Evolutionary conservation across 1,140 invertebrate species (phyloP), one percentile per base, ranked within the genome.

Genomic region (Nomia melanderi): DNA sequence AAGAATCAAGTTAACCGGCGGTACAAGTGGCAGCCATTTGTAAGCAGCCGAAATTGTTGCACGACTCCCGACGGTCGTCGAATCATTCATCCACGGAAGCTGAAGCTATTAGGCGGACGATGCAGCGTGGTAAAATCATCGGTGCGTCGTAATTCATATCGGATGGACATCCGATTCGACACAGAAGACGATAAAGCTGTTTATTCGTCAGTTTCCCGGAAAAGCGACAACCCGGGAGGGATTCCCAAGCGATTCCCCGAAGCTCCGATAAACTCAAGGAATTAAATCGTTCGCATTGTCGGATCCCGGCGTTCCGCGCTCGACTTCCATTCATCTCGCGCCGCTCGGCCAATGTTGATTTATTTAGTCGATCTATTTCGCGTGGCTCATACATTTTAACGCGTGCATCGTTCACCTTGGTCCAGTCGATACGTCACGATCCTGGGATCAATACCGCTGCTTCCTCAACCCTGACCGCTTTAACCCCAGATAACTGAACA

Each of bases 341-440:
- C 41, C 47, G 31, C 29, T 85, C 53, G 36, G 77, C 80, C 87
- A 88, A 90, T 88, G 88, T 88, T 86, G 89, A 90, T 90, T 89
- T 87, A 88, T 89, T 90, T 88, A 84, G 82, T 78, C 82, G 83
- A 77, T 54, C 71, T 78, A 66, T 75, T 75, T 75, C 73, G 64
- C 73, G 29, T 23, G 64, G 63, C 73, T 75, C 73, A 75, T 75
- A 56, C 73, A 75, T 75, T 75, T 75, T 75, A 76, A 79, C 82
- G 76, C 81, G 78, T 71, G 85, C 85, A 83, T 80, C 87, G 85
- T 86, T 82, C 72, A 65, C 71, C 56, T 27, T 14, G 64, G 39
- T 23, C 64, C 44, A 27, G 36, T 5, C 67, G 79, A 82, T 82
- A 62, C 74, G 71, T 82, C 81, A 82, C 72, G 73, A 67, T 67